Percentiles rank a stretch among this genome's conserved stretches.
These are phyloP conservation scores for Lochmaea crataegi DNA, from an alignment of 2,888 invertebrate species.

Conservation along the genomic window DNA sequence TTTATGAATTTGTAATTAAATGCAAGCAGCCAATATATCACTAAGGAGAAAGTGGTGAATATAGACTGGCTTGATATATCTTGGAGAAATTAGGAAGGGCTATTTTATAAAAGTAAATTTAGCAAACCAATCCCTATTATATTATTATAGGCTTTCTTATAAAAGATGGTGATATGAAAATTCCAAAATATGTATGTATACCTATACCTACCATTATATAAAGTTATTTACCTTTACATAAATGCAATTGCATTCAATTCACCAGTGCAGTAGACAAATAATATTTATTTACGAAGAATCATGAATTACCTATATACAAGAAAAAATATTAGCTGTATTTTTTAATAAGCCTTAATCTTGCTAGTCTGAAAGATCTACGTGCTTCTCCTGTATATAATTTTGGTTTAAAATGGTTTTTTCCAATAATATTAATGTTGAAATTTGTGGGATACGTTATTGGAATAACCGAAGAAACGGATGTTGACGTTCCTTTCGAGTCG, in stretches of 20 bases:
- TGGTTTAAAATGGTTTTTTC: background rate
- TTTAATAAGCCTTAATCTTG: no score
- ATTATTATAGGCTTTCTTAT: no score
- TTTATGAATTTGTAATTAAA: conserved; percentile 1
- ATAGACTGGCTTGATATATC: background rate
- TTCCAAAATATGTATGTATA: no score
- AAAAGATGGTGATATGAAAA: no score
- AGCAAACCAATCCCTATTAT: background rate
- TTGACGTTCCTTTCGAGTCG: conserved; percentile 42
- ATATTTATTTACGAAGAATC: no score
- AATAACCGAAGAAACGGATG: conserved; percentile 47
- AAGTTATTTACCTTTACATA: no score
- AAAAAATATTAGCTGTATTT: no score
- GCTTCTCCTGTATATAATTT: background rate
- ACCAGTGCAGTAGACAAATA: no score
- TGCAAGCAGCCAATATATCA: conserved; percentile 5
- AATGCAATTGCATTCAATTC: no score
- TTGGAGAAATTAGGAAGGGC: background rate
- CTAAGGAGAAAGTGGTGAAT: background rate
- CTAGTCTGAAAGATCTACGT: background rate
- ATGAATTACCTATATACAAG: no score
- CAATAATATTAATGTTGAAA: background rate
- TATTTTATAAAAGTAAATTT: background rate
- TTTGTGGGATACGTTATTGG: conserved; percentile 5
- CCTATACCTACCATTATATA: no score